Evolutionary conservation across 2,797 vertebrate species (phyloP), one percentile per base, ranked within the genome.

Genomic region (Spheniscus humboldti): DNA sequence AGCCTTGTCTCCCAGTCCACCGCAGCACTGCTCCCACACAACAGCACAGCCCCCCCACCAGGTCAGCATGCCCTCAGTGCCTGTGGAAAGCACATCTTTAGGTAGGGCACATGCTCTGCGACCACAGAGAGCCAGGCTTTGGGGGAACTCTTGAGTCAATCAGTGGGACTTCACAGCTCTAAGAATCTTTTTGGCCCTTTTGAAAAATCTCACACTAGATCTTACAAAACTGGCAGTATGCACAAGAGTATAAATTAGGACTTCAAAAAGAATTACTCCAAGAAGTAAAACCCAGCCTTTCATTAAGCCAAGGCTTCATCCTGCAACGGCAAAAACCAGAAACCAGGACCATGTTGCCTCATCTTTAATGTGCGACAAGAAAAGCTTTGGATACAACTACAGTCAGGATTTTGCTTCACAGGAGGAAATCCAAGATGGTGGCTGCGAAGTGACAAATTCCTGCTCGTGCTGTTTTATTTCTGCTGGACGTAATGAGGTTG

Each of bases 341-440:
- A 95, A 45, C 13, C 53, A 87, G n/a, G 66, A 80, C 41, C 47
- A 35, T 6, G 7, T 76, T 77, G 71, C 56, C n/a, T 92, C 63
- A 72, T 71, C 27, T 72, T 30, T 52, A 59, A 50, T 47, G 41
- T 35, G 78, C 93, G 84, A 72, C 37, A 56, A 85, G 57, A 95
- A 85, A 66, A 68, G 35, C 30, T 92, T 77, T 88, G 41, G 64
- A 67, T 88, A 83, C 6, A 41, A 23, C 27, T 74, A 52, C 22
- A 63, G 62, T 6, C n/a, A 71, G 67, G 30, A 89, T 71, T 68
- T 64, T 75, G 39, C 76, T 47, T 81, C n/a, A 37, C 28, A 72
- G 62, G 41, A 90, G 14, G 71, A 97, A 96, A 96, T 74, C 79
- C 68, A 89, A 84, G 72, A 83, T 83, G 72, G 72, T 91, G 68